A percentile compares a stretch with the other conserved stretches of the same genome.
Conservation (phyloP, 2,888 invertebrate species). For the Meiosimyza platycephala region DNA sequence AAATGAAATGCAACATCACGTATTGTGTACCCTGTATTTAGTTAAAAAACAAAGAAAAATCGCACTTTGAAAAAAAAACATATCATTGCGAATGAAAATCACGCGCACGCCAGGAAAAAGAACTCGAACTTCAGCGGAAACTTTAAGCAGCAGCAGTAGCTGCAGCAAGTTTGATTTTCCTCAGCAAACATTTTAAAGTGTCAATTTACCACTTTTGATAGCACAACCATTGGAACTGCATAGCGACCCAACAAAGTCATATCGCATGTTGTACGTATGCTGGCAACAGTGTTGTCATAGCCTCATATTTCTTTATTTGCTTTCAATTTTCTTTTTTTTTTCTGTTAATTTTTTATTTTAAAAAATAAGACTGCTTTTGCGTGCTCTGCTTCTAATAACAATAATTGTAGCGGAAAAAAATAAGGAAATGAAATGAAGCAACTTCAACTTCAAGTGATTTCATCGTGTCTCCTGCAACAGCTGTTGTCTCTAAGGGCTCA, state of each 20-base stretch:
- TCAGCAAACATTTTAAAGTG: slow-evolving; percentile 57
- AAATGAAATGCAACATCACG: too few relatives aligned
- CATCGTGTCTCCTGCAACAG: slow-evolving; percentile 30
- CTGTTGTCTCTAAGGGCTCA: slow-evolving; percentile 48
- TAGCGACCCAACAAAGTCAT: not conserved
- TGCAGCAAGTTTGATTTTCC: not conserved
- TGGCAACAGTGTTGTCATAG: not conserved
- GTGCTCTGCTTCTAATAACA: not conserved
- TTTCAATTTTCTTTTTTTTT: slow-evolving; percentile 46
- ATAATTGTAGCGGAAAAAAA: not conserved
- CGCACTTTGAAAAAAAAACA: not conserved
- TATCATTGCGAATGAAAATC: slow-evolving; percentile 25
- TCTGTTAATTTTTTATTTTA: not conserved
- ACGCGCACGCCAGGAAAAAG: slow-evolving; percentile 12
- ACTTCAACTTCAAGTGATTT: not conserved
- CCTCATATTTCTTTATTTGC: slow-evolving; percentile 38
- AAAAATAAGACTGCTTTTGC: not conserved
- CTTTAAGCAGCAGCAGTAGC: not conserved
- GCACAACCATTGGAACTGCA: not conserved
- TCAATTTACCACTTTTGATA: slow-evolving; percentile 59
- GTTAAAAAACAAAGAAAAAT: too few relatives aligned
- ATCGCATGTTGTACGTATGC: not conserved
- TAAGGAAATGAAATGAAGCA: not conserved
- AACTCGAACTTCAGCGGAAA: not conserved
- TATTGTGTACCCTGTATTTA: too few relatives aligned